These are phyloP conservation scores for Trogon melanurus DNA, from an alignment of 2,113 vertebrate species.

Conservation along the genomic window DNA sequence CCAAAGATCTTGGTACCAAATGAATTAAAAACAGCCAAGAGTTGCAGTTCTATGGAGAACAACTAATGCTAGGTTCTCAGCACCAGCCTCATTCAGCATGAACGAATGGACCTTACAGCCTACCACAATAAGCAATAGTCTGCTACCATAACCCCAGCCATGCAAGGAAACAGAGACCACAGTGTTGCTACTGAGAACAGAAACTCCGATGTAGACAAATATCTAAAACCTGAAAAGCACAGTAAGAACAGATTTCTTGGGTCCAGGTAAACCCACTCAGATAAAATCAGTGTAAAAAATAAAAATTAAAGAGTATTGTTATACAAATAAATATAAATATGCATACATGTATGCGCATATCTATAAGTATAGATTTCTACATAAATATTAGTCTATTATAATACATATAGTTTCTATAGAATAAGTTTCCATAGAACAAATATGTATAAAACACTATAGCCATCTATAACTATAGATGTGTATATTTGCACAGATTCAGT, in stretches of 20 bases:
- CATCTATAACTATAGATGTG: background rate
- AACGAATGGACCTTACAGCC: background rate
- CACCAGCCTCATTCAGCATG: background rate
- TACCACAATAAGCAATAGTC: fast-evolving
- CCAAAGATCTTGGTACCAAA: background rate
- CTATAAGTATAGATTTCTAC: background rate
- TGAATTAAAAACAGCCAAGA: background rate
- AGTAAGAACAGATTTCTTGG: background rate
- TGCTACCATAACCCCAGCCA: background rate
- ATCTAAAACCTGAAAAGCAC: background rate
- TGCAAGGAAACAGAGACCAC: background rate
- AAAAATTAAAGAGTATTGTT: background rate
- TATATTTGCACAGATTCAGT: background rate
- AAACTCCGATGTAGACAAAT: background rate
- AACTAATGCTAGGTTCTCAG: background rate
- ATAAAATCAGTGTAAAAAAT: background rate
- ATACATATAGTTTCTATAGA: background rate
- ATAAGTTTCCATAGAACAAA: background rate
- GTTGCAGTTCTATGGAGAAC: background rate
- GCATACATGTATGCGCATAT: background rate
- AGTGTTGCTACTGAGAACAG: background rate
- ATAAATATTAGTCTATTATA: background rate
- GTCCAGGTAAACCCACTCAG: background rate
- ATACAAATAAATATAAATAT: background rate
- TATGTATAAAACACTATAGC: background rate